Evolutionary conservation across 2,113 vertebrate species (phyloP).

Genomic region (Verasper variegatus): DNA sequence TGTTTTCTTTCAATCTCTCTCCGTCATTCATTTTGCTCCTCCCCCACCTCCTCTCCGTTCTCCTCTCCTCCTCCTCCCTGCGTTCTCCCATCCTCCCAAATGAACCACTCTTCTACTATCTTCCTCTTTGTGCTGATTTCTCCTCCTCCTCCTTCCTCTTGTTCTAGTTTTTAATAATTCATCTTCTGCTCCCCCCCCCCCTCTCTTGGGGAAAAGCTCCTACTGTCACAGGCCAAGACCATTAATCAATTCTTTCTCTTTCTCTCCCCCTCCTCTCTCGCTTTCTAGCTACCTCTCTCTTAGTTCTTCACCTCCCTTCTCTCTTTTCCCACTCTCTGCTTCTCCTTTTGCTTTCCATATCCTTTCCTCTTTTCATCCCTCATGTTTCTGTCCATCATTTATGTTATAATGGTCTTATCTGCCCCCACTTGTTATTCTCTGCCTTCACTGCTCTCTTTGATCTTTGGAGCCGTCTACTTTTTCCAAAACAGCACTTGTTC

Average conservation of each 20-base stretch:
- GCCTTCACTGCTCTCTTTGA: conserved; percentile 21
- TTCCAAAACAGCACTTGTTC: background rate
- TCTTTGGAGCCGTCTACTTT: conserved; percentile 28
- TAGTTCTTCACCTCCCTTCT: conserved; percentile 44
- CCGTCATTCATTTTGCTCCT: conserved; percentile 29
- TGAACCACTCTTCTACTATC: conserved; percentile 16
- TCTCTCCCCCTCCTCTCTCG: background rate
- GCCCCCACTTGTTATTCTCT: conserved; percentile 31
- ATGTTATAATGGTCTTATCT: conserved; percentile 53
- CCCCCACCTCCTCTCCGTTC: background rate
- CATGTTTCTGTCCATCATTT: conserved; percentile 53
- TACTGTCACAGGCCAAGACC: conserved; percentile 69
- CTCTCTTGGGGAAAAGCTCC: conserved; percentile 56
- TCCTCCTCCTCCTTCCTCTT: conserved; percentile 45
- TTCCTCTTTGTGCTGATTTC: conserved; percentile 35
- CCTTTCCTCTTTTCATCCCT: conserved; percentile 30
- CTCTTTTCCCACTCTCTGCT: conserved; percentile 11
- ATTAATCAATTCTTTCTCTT: conserved; percentile 74
- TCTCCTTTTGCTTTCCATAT: conserved; percentile 29
- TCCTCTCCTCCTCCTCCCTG: background rate
- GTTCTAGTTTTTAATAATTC: conserved; percentile 78
- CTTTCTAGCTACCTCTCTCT: conserved; percentile 18
- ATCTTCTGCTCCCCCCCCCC: conserved; percentile 51
- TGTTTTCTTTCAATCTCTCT: conserved; percentile 45
- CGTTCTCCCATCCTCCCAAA: conserved; percentile 1